A percentile compares a stretch with the other conserved stretches of the same genome.
Evolutionary conservation across 2,113 vertebrate species (phyloP).

Genomic region (Myrmecophaga tridactyla): DNA sequence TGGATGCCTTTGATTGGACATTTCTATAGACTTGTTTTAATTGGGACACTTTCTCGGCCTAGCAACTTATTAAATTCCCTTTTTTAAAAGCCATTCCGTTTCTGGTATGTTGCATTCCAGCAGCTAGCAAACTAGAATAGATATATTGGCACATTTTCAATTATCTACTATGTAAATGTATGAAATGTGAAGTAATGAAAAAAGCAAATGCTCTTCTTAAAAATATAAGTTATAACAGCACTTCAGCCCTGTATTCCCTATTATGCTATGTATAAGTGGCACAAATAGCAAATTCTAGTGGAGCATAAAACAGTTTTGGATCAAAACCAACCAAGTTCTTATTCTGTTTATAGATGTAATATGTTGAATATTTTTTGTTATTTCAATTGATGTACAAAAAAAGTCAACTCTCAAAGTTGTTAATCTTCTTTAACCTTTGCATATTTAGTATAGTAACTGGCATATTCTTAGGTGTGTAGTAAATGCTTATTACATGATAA

Average conservation of each 20-base stretch:
- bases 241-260: rapidly evolving
- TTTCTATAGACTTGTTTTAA: no score
- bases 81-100: no score
- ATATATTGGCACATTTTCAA: not conserved
- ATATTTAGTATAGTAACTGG: not conserved
- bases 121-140: no score
- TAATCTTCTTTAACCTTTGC: not conserved
- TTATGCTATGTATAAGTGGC: not conserved
- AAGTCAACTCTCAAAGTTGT: not conserved
- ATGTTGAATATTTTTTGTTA: not conserved
- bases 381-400: not conserved
- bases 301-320: not conserved
- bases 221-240: not conserved
- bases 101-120: no score
- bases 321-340: not conserved
- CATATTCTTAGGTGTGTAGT: not conserved
- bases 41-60: no score
- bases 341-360: not conserved
- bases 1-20: no score
- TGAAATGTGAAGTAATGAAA: not conserved
- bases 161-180: not conserved
- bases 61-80: no score
- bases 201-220: not conserved
- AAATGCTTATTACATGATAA: not conserved
- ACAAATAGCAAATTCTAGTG: not conserved